These are phyloP conservation scores for Drosophila nr. perissopoda DNA, from an alignment of 2,888 invertebrate genomes.

Conservation along the genomic window DNA sequence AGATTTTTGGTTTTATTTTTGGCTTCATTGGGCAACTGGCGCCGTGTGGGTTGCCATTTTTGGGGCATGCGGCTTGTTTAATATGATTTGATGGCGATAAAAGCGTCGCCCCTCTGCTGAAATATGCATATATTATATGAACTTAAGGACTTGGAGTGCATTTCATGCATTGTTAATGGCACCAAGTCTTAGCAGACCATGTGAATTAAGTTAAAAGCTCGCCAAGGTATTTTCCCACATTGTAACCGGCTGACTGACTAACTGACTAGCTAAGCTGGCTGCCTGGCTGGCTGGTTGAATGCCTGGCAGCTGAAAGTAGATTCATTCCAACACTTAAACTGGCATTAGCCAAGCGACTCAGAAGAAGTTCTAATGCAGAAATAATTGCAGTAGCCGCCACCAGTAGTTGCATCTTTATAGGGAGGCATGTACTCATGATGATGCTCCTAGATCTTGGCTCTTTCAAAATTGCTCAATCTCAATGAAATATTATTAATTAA, in stretches of 20 bases:
- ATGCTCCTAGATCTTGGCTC: conserved; percentile 19
- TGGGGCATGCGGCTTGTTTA: conserved; percentile 40
- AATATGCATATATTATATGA: conserved; percentile 44
- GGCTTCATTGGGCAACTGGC: conserved; percentile 46
- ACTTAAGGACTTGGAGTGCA: conserved; percentile 69
- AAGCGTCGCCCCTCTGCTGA: not conserved
- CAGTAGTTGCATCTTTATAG: conserved; percentile 47
- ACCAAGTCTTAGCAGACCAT: conserved; percentile 13
- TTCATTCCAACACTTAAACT: conserved; percentile 79
- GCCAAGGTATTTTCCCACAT: conserved; percentile 66
- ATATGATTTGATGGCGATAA: conserved; percentile 41
- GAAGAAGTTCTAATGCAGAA: conserved; percentile 75
- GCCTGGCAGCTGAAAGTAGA: conserved; percentile 42
- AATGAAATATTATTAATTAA: conserved; percentile 80
- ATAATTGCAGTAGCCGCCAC: conserved; percentile 73
- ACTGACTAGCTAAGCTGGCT: conserved; percentile 8
- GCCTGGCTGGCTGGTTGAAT: conserved; percentile 14
- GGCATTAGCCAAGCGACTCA: conserved; percentile 69
- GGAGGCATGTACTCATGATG: not conserved
- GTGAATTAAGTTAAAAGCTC: conserved; percentile 26
- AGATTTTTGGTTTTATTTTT: conserved; percentile 25
- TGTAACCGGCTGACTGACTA: conserved; percentile 20
- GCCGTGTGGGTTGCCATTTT: conserved; percentile 70
- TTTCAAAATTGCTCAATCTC: conserved; percentile 76
- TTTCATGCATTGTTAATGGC: conserved; percentile 66